Base-by-base conservation (phyloP, 2,797 vertebrate genomes). In the Psittacula derbiana region DNA sequence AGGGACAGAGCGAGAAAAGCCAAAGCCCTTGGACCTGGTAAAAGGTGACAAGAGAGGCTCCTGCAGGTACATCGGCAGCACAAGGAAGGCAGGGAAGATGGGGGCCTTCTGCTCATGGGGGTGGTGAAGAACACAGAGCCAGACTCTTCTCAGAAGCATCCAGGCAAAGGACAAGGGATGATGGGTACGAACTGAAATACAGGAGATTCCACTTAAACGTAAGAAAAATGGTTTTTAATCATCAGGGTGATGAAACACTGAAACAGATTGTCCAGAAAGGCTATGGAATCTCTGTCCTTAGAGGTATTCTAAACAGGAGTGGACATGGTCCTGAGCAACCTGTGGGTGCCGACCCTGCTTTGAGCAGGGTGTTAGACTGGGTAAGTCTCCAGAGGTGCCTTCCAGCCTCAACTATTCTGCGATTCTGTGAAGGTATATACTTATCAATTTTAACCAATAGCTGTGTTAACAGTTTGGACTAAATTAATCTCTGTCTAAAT, bases 401-500 rank as follows among this genome's bases (percentile, higher is more conserved):
- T 95, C 61, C 75, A 93, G 52, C 70, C 30, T 90, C 62, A 90
- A 62, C n/a, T 58, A 5, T 79, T 90, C 65, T 80, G 12, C 43
- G 40, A 78, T 57, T 85, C 85, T 92, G 55, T 87, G 74, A 89
- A 91, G 92, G 86, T 88, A 58, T 90, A 0, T 90, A 30, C 67
- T 71, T 93, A 90, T 30, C 52, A 73, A 69, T 92, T 93, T 90
- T 92, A 92, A 82, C 47, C 74, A 86, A 71, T 81, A 62, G 58
- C 31, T 84, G 19, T 88, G 50, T 55, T 90, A 90, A 85, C 88
- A 87, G 55, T 94, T 79, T 86, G 43, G 43, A 79, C 71, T 72
- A 84, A 88, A 94, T 94, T 86, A 86, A 94, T 96, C 58, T 91
- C 53, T 88, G 53, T 84, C 55, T 94, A 92, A 93, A 93, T 93